A percentile compares a stretch with the other conserved stretches of the same genome.
Evolutionary conservation across 2,113 vertebrate species (phyloP).

Genomic region (Macquaria ambigua): DNA sequence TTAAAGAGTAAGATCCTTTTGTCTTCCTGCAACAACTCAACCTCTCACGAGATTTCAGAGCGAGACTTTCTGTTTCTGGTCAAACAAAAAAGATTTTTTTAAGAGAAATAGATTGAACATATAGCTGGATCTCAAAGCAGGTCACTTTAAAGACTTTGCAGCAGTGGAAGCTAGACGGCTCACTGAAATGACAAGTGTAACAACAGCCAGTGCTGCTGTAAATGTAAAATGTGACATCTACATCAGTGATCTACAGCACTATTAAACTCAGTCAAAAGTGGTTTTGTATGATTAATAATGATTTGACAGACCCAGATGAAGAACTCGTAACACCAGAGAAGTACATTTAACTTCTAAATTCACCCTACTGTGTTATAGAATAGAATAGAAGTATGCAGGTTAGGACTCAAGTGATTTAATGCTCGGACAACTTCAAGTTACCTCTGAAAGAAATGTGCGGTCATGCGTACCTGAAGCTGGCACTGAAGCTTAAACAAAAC

Average conservation of each 20-base stretch:
- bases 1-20: too few species aligned
- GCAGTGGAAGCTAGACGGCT: not conserved
- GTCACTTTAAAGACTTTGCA: not conserved
- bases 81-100: not conserved
- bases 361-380: not conserved
- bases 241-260: not conserved
- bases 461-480: slow-evolving; percentile 1
- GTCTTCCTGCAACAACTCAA: too few species aligned
- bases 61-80: too few species aligned
- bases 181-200: not conserved
- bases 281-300: not conserved
- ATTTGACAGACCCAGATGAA: not conserved
- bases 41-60: too few species aligned
- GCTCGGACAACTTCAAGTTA: slow-evolving; percentile 7
- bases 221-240: not conserved
- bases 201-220: not conserved
- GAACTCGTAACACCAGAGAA: not conserved
- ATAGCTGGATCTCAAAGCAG: not conserved
- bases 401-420: slow-evolving; percentile 35
- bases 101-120: not conserved
- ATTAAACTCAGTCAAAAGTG: not conserved
- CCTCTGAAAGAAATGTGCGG: slow-evolving; percentile 41
- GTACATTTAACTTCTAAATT: not conserved
- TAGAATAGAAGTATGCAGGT: not conserved
- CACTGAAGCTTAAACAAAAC: slow-evolving; percentile 7